phyloP scores from a whole-genome alignment of 2,797 vertebrate species.

The Etheostoma perlongum region DNA sequence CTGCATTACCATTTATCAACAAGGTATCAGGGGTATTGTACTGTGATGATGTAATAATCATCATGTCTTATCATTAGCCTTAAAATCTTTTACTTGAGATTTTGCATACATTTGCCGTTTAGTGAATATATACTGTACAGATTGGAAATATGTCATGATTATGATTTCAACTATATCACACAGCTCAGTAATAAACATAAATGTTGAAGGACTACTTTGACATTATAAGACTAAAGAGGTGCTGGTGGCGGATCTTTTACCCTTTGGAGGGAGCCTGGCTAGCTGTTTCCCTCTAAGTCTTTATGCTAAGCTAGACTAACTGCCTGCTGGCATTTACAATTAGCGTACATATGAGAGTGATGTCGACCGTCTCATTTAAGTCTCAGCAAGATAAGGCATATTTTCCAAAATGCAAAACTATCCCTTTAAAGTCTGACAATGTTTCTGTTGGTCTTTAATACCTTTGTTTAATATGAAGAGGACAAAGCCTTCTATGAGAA shows the following conservation, averaged over 20 bases:
- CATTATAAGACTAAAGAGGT: neutral
- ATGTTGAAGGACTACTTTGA: neutral
- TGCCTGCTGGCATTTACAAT: neutral
- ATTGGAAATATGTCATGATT: neutral
- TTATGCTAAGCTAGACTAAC: conserved; percentile 15
- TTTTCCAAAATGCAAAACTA: neutral
- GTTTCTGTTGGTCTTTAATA: neutral
- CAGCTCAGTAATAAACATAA: neutral
- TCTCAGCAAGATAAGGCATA: neutral
- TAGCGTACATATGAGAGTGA: neutral
- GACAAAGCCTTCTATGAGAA: neutral
- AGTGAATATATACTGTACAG: no score
- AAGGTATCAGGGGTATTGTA: neutral
- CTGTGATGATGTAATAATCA: neutral
- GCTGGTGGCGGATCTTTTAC: neutral
- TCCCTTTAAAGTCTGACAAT: neutral
- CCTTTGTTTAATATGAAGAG: neutral
- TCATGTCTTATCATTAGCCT: neutral
- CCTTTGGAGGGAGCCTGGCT: neutral
- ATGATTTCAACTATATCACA: neutral
- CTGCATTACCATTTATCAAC: neutral
- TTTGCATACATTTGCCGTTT: neutral
- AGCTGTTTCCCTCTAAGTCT: neutral
- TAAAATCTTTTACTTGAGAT: no score
- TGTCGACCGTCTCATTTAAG: neutral